These are phyloP conservation scores for Zosterops lateralis DNA, from an alignment of 2,113 vertebrate genomes.

Conservation along the genomic window DNA sequence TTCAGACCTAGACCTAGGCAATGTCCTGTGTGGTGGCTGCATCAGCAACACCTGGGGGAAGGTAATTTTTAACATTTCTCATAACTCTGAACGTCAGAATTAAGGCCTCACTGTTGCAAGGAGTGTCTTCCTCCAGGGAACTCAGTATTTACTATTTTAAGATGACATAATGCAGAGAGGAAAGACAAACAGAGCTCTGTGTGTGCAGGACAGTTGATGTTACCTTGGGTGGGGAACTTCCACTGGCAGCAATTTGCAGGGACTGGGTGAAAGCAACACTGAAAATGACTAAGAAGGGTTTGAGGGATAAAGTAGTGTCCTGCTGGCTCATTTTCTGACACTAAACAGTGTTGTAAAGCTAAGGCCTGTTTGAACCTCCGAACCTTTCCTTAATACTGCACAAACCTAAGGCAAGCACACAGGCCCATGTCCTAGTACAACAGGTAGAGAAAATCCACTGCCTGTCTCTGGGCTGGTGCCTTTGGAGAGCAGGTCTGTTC, in stretches of 20 bases:
- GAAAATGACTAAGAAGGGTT: neutral
- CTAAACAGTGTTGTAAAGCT: neutral
- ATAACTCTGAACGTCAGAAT: rapidly evolving
- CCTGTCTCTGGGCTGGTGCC: neutral
- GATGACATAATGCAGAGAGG: neutral
- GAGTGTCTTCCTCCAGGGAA: neutral
- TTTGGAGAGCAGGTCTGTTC: neutral
- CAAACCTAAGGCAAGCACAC: neutral
- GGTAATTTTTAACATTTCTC: neutral
- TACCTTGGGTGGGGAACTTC: neutral
- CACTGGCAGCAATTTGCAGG: neutral
- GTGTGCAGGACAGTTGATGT: neutral
- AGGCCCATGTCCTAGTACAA: neutral
- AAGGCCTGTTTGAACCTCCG: neutral
- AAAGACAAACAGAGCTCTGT: neutral
- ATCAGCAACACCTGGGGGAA: neutral
- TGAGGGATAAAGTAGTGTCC: neutral
- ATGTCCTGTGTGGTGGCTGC: rapidly evolving
- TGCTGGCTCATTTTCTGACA: neutral
- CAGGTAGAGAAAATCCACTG: neutral
- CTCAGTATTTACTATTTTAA: neutral
- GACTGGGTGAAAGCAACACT: neutral
- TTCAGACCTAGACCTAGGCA: neutral
- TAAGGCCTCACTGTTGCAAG: neutral
- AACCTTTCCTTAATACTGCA: neutral